A percentile compares a stretch with the other conserved stretches of the same genome.
Evolutionary conservation across 2,113 vertebrate genomes (phyloP).

Genomic region (Centropristis striata): DNA sequence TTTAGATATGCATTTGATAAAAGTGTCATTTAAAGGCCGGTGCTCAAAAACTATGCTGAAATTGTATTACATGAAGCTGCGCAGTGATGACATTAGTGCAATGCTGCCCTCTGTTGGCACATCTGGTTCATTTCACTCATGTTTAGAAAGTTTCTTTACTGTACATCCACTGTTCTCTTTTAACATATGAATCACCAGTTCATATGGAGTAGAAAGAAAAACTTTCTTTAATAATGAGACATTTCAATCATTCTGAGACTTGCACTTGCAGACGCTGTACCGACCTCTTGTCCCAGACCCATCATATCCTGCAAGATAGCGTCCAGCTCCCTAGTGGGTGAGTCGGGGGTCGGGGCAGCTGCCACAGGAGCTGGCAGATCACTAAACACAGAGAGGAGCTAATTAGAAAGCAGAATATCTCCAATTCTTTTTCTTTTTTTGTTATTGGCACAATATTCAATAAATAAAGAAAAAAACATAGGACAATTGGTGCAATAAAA

Average conservation of each 20-base stretch:
- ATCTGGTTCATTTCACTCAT: not conserved
- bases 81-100: constrained; percentile 8
- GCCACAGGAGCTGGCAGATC: constrained; percentile 63
- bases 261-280: not conserved
- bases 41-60: not conserved
- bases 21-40: not conserved
- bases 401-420: not conserved
- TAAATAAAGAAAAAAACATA: too few species aligned
- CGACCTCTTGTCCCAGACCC: constrained; percentile 71
- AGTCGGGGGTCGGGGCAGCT: constrained; percentile 46
- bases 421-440: not conserved
- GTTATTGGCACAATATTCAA: too few species aligned
- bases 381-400: constrained; percentile 51
- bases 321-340: constrained; percentile 81
- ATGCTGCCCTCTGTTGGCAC: constrained; percentile 77
- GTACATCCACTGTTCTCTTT: too few species aligned
- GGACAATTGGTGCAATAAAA: too few species aligned
- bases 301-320: constrained; percentile 80
- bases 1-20: not conserved
- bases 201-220: not conserved
- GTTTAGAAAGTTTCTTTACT: not conserved
- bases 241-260: not conserved
- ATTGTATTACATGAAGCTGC: not conserved
- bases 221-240: not conserved
- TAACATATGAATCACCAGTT: not conserved